Conservation (phyloP, 2,113 vertebrate genomes). For the Pholis gunnellus region DNA sequence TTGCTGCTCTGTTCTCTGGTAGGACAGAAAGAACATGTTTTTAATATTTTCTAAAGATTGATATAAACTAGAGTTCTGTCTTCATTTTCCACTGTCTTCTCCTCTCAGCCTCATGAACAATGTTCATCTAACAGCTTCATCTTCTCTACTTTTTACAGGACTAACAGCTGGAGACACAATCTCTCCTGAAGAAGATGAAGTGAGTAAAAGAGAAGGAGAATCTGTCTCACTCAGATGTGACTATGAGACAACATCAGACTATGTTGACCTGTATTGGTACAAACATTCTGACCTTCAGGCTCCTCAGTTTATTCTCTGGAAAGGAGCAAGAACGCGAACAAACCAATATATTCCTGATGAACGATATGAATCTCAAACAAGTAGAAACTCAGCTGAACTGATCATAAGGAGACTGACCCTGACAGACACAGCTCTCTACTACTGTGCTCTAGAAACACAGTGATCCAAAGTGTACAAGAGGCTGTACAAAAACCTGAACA, state of each 20-base stretch:
- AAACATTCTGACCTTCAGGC: slow-evolving; percentile 46
- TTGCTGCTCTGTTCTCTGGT: no score
- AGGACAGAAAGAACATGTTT: no score
- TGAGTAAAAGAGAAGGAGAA: slow-evolving; percentile 47
- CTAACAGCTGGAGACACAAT: slow-evolving; percentile 5
- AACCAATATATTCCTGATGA: not conserved
- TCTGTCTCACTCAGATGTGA: slow-evolving; percentile 35
- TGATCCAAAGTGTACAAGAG: slow-evolving; percentile 48
- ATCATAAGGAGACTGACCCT: not conserved
- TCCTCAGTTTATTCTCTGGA: slow-evolving; percentile 45
- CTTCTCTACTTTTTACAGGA: no score
- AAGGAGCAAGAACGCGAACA: not conserved
- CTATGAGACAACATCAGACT: fast-evolving
- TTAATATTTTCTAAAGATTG: no score
- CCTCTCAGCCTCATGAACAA: no score
- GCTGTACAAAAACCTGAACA: slow-evolving; percentile 57
- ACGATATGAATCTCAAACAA: fast-evolving
- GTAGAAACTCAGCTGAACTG: fast-evolving
- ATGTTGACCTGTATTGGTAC: slow-evolving; percentile 9
- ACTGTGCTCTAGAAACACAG: slow-evolving; percentile 50
- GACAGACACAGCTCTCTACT: slow-evolving; percentile 53
- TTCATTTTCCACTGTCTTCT: not conserved
- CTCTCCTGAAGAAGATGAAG: not conserved
- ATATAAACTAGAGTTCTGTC: no score
- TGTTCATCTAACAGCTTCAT: no score